phyloP scores from a whole-genome alignment of 2,888 invertebrate species.

The Ptycholaimellus sp. region DNA sequence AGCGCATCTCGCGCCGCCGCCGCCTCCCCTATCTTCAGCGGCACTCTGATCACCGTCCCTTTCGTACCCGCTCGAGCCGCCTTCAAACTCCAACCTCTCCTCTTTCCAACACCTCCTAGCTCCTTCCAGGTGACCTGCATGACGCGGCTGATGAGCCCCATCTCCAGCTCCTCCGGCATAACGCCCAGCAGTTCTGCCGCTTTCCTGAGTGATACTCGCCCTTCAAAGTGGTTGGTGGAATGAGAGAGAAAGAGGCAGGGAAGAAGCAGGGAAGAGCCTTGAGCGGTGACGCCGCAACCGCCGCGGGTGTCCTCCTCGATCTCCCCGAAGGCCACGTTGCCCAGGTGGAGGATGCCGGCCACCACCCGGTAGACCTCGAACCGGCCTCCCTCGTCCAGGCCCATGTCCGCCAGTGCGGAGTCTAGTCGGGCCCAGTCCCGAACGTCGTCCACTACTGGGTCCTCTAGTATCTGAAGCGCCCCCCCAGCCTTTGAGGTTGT shows the following conservation, averaged over 20 bases:
- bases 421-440: slow-evolving; percentile 61
- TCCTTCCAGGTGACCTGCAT: slow-evolving; percentile 98
- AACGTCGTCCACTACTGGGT: slow-evolving; percentile 72
- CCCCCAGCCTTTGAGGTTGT: too few relatives aligned
- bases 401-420: slow-evolving; percentile 49
- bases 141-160: slow-evolving; percentile 62
- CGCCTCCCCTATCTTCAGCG: slow-evolving; percentile 76
- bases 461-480: too few relatives aligned
- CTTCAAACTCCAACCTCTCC: too few relatives aligned
- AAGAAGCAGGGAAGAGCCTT: too few relatives aligned
- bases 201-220: slow-evolving; percentile 37
- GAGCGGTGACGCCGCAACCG: too few relatives aligned
- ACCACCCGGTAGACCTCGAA: slow-evolving; percentile 50
- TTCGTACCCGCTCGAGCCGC: too few relatives aligned
- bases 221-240: not conserved
- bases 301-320: slow-evolving; percentile 53
- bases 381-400: slow-evolving; percentile 47
- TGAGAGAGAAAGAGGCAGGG: not conserved
- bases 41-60: slow-evolving; percentile 54
- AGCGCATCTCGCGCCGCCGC: slow-evolving; percentile 76
- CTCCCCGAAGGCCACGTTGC: slow-evolving; percentile 83
- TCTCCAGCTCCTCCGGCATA: slow-evolving; percentile 50
- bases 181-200: slow-evolving; percentile 47
- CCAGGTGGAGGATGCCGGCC: slow-evolving; percentile 73
- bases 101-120: too few relatives aligned